Percentiles rank a stretch among this genome's conserved stretches.
Conservation (phyloP, 2,888 invertebrate species). For the Bugula neritina region DNA sequence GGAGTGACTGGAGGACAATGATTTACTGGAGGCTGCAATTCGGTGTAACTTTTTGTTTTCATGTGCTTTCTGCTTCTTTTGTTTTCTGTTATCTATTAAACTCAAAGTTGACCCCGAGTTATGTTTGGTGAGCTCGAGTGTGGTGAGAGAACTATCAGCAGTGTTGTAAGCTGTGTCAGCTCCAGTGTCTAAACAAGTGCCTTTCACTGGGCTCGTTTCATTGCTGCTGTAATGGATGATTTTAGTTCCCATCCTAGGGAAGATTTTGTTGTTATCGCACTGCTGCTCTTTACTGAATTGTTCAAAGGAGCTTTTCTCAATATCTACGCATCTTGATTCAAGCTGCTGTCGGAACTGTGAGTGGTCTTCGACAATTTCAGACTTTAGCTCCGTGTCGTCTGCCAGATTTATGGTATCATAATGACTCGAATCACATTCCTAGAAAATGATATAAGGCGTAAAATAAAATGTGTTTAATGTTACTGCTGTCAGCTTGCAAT, state of each 20-base stretch:
- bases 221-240: slow-evolving; percentile 11
- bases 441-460: background rate
- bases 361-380: slow-evolving; percentile 40
- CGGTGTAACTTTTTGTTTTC: slow-evolving; percentile 2
- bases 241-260: slow-evolving; percentile 24
- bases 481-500: too few relatives aligned
- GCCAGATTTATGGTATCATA: background rate
- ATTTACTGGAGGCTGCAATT: background rate
- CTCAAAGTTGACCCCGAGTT: slow-evolving; percentile 17
- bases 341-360: slow-evolving; percentile 45
- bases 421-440: slow-evolving; percentile 23
- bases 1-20: slow-evolving; percentile 46
- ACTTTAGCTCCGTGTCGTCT: background rate
- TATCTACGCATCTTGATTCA: slow-evolving; percentile 38
- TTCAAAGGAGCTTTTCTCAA: background rate
- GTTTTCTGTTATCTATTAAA: slow-evolving; percentile 26
- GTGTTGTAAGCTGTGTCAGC: slow-evolving; percentile 63
- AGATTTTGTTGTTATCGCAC: background rate
- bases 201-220: background rate
- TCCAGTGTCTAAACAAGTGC: background rate
- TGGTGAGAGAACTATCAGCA: slow-evolving; percentile 59
- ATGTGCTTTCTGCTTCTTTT: slow-evolving; percentile 22
- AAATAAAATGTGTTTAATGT: too few relatives aligned
- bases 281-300: background rate
- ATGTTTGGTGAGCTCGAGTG: slow-evolving; percentile 27